These are phyloP conservation scores for Ostrea edulis DNA, from an alignment of 1,140 invertebrate genomes.

Conservation along the genomic window DNA sequence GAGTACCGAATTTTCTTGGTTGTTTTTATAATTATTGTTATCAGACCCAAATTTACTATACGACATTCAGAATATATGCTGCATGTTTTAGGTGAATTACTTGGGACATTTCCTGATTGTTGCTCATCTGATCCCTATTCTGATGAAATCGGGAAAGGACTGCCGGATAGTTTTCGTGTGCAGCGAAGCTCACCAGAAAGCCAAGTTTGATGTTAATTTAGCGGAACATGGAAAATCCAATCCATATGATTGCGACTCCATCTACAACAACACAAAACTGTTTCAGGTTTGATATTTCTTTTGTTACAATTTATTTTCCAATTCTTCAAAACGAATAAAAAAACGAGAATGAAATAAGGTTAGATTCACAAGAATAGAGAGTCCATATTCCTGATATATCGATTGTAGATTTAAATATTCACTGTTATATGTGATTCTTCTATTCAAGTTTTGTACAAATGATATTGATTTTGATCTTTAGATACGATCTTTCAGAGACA, in stretches of 20 bases:
- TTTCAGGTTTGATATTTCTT: constrained; percentile 53
- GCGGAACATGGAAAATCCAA: constrained; percentile 42
- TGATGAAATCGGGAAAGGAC: constrained; percentile 60
- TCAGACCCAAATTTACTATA: too few relatives aligned
- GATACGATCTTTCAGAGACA: too few relatives aligned
- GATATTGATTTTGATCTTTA: too few relatives aligned
- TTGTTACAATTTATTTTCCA: background rate
- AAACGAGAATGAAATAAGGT: background rate
- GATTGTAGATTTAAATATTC: too few relatives aligned
- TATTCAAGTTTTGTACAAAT: too few relatives aligned
- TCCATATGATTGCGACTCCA: constrained; percentile 40
- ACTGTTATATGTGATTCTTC: too few relatives aligned
- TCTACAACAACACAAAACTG: constrained; percentile 58
- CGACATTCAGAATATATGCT: too few relatives aligned
- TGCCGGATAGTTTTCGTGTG: constrained; percentile 57
- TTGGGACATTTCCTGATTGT: constrained; percentile 59
- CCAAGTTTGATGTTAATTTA: constrained; percentile 48
- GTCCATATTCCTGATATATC: too few relatives aligned
- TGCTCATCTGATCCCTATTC: constrained; percentile 55
- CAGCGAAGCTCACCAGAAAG: constrained; percentile 52
- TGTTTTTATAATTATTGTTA: too few relatives aligned
- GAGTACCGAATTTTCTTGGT: too few relatives aligned
- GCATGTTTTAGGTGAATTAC: constrained; percentile 61
- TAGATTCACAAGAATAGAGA: background rate
- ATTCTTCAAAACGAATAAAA: background rate